Evolutionary conservation across 2,113 vertebrate genomes (phyloP), one percentile per base, ranked within the genome.

Genomic region (Atlantisia rogersi): DNA sequence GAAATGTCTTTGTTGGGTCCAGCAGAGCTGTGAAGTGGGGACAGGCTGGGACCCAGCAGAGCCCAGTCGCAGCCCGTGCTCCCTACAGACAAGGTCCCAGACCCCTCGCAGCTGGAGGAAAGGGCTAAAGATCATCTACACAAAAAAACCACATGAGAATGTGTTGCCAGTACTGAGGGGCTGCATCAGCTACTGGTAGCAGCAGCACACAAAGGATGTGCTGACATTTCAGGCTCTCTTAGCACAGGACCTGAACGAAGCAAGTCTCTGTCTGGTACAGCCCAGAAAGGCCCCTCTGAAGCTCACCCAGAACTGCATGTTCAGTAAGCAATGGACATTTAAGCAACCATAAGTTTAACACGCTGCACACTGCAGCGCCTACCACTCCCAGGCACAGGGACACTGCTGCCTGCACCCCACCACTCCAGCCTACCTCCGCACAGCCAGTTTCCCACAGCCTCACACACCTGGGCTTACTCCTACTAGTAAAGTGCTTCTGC

Each of bases 1-100:
- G 39, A 24, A 71, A 58, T 50, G 91, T 73, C 92, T 95, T 94
- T 91, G 83, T 94, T 88, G 44, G 79, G 85, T 53, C 31, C 1
- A 6, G 84, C 81, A 48, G 15, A 70, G 86, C 62, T 78, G 74
- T 52, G 82, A 81, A 89, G 77, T 88, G 79, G 3, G 53, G 69
- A 24, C 83, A 76, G 92, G 90, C 46, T 31, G 64, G 56, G 71
- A 84, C 6, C 71, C 44, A 75, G 40, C 46, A 16, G 75, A 70
- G 90, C 81, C 75, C 78, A 95, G 76, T 73, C 24, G 8, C 68
- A 52, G 84, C 46, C 60, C 11, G n/a, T 32, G 42, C 56, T 79
- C 62, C 0, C 26, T 44, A 21, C 39, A 64, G 32, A 26, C 0
- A 0, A 59, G 35, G 42, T 37, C 71, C 78, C 63, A 26, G 39